Evolutionary conservation across 2,113 vertebrate genomes (phyloP).

Genomic region (Pterocles gutturalis): DNA sequence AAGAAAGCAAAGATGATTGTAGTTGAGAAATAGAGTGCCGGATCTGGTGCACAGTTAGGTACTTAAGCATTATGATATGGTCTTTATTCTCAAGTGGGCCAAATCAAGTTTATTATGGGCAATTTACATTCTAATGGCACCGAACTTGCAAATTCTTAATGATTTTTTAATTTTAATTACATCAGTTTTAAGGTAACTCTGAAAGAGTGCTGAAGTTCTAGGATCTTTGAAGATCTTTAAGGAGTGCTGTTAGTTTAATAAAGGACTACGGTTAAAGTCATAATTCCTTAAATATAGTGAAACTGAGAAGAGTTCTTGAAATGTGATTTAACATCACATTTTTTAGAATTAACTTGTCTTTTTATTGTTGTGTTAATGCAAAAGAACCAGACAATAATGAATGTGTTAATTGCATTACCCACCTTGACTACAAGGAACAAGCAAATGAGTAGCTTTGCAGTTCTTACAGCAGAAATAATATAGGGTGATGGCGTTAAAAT

Average conservation of each 20-base stretch:
- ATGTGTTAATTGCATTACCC: not conserved
- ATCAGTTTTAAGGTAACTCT: not conserved
- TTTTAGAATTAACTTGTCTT: not conserved
- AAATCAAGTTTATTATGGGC: conserved; percentile 40
- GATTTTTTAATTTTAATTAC: not conserved
- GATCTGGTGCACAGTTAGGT: not conserved
- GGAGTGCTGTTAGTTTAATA: not conserved
- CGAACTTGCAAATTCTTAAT: not conserved
- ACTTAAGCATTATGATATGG: not conserved
- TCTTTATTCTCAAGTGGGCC: conserved; percentile 11
- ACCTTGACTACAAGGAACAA: not conserved
- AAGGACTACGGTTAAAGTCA: accelerated
- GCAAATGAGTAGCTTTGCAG: not conserved
- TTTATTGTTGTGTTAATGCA: not conserved
- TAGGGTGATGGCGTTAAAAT: not conserved
- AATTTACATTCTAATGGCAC: conserved; percentile 15
- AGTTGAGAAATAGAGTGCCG: not conserved
- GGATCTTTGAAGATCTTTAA: not conserved
- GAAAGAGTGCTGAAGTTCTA: not conserved
- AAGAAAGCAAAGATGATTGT: not conserved
- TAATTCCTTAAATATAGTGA: not conserved
- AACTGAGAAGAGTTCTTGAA: not conserved
- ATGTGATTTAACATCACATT: not conserved
- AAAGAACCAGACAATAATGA: not conserved
- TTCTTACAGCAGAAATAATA: not conserved